A percentile compares a stretch with the other conserved stretches of the same genome.
phyloP scores from a whole-genome alignment of 2,113 vertebrate genomes.

The human (Homo sapiens) region GRCh38 chr12:22787501-22788000 shows the following conservation, averaged over 20 bases:
- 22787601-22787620: background rate
- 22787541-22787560: background rate
- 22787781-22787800: constrained; percentile 57
- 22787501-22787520: background rate
- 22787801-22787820: constrained; percentile 68
- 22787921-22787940: constrained; percentile 34
- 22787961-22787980: background rate
- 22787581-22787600: background rate
- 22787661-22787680: background rate
- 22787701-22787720: background rate
- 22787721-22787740: constrained; percentile 51
- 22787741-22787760: constrained; percentile 45
- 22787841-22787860: constrained; percentile 29
- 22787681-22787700: background rate
- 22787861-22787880: background rate
- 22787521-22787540: background rate
- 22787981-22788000: background rate
- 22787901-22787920: constrained; percentile 40
- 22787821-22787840: constrained; percentile 63
- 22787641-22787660: background rate
- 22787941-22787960: background rate
- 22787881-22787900: constrained; percentile 44
- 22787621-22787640: background rate
- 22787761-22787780: constrained; percentile 59
- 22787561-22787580: background rate